These are phyloP conservation scores for Eristalis pertinax DNA, from an alignment of 2,888 invertebrate genomes.

Conservation along the genomic window DNA sequence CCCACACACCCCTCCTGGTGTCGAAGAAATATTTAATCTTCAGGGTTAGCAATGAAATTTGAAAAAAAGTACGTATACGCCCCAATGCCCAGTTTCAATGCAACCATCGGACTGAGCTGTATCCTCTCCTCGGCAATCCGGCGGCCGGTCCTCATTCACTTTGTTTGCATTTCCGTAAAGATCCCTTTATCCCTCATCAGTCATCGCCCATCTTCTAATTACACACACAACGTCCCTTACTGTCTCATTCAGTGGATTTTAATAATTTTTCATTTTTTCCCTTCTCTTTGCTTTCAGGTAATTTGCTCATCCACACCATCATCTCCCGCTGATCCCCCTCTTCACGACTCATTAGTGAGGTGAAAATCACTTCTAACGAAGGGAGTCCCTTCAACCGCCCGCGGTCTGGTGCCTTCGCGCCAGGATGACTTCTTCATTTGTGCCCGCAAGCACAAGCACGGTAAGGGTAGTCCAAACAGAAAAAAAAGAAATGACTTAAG, in stretches of 20 bases:
- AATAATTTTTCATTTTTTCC: not conserved
- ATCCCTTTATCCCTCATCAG: not conserved
- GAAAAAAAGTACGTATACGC: not conserved
- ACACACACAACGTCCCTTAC: not conserved
- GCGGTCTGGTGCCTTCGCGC: too few relatives aligned
- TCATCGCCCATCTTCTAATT: not conserved
- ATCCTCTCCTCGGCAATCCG: not conserved
- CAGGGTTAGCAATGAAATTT: too few relatives aligned
- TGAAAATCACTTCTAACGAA: conserved; percentile 57
- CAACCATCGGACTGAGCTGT: too few relatives aligned
- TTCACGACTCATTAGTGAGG: conserved; percentile 54
- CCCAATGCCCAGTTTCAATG: not conserved
- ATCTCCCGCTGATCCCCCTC: not conserved
- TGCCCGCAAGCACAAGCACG: not conserved
- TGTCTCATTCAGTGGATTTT: not conserved
- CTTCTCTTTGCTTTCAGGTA: conserved; percentile 59
- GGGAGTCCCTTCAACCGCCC: not conserved
- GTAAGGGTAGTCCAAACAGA: not conserved
- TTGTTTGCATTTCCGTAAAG: not conserved
- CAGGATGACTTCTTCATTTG: conserved; percentile 1
- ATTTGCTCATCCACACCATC: conserved; percentile 32
- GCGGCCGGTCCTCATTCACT: not conserved
- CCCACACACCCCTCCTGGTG: too few relatives aligned
- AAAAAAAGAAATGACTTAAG: conserved; percentile 39
- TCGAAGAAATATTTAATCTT: too few relatives aligned